These are phyloP conservation scores for Acridotheres tristis DNA, from an alignment of 2,797 vertebrate genomes.

Conservation along the genomic window DNA sequence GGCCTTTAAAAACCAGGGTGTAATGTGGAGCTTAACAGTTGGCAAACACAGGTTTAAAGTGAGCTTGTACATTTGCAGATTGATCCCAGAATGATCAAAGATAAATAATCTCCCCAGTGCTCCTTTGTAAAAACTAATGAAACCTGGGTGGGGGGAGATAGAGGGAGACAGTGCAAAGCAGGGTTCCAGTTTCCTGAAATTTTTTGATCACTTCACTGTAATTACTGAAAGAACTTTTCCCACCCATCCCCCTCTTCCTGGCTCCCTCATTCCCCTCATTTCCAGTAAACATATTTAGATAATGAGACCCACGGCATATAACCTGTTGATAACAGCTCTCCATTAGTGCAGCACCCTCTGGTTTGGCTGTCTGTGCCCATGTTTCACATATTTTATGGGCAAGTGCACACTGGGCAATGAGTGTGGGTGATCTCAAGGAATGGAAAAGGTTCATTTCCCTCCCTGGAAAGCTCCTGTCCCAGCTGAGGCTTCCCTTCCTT, in stretches of 20 bases:
- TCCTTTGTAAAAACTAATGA: constrained; percentile 48
- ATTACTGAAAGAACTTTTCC: constrained; percentile 31
- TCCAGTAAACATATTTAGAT: not conserved
- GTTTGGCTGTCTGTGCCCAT: not conserved
- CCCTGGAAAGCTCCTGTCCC: not conserved
- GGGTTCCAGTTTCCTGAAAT: not conserved
- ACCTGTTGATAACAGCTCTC: not conserved
- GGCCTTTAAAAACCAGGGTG: constrained; percentile 31
- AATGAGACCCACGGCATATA: not conserved
- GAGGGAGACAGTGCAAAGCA: not conserved
- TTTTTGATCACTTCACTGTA: constrained; percentile 42
- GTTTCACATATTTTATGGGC: fast-evolving
- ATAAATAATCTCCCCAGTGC: constrained; percentile 47
- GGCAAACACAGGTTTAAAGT: constrained; percentile 53
- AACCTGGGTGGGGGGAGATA: not conserved
- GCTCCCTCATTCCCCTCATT: not conserved
- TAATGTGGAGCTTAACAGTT: constrained; percentile 38
- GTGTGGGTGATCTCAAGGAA: not conserved
- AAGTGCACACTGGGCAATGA: not conserved
- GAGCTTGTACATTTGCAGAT: constrained; percentile 33
- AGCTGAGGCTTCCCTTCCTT: not conserved
- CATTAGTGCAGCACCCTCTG: not conserved
- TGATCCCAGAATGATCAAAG: constrained; percentile 64
- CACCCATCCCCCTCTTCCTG: not conserved
- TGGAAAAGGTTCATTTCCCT: not conserved